These are phyloP conservation scores for Oxyscelio sp. DNA, from an alignment of 2,888 invertebrate genomes.

Conservation along the genomic window DNA sequence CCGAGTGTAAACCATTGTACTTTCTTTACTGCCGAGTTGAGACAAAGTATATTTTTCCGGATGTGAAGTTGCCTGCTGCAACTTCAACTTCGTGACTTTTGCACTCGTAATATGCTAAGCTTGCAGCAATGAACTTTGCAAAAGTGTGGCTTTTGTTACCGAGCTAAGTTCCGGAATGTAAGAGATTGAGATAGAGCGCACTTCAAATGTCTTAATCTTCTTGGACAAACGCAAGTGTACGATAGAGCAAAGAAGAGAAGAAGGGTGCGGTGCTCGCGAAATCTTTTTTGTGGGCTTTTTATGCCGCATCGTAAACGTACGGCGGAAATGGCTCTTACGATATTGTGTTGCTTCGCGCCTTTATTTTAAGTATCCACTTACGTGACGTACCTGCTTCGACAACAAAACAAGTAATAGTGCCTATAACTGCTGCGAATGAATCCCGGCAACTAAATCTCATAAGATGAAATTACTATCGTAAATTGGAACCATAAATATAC, in stretches of 20 bases:
- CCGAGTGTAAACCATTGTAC: conserved; percentile 2
- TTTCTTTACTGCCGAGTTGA: conserved; percentile 10
- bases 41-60: conserved; percentile 5
- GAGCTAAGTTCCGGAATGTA: too few relatives aligned
- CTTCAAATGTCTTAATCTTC: too few relatives aligned
- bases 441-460: conserved; percentile 38
- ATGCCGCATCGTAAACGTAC: too few relatives aligned
- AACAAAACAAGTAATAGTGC: conserved; percentile 43
- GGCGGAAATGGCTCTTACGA: conserved; percentile 25
- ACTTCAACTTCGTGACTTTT: conserved; percentile 16
- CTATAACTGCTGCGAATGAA: conserved; percentile 44
- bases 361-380: conserved; percentile 55
- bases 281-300: too few relatives aligned
- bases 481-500: too few relatives aligned
- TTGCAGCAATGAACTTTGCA: too few relatives aligned
- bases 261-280: too few relatives aligned
- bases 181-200: too few relatives aligned
- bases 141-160: too few relatives aligned
- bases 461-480: conserved; percentile 53
- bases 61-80: conserved; percentile 1
- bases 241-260: too few relatives aligned
- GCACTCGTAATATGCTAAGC: too few relatives aligned
- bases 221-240: too few relatives aligned
- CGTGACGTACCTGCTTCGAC: conserved; percentile 43
- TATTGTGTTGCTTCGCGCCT: conserved; percentile 45